Evolutionary conservation across 2,888 invertebrate genomes (phyloP).

Genomic region (Parnassius orleans): DNA sequence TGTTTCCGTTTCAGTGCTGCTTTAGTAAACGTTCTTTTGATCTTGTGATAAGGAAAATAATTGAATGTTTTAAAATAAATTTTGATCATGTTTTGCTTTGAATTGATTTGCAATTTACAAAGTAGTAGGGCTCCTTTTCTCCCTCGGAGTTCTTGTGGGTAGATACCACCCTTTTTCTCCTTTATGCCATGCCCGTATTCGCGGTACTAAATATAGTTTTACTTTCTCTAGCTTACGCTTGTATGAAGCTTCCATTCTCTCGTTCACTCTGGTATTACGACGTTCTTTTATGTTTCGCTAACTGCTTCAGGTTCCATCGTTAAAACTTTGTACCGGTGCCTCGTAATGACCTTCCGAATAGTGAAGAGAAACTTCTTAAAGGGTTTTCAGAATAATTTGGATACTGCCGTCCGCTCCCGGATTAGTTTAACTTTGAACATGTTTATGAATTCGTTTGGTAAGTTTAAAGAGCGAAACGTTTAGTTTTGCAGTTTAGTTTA

Average conservation of each 20-base stretch:
- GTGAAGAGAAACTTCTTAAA: conserved; percentile 19
- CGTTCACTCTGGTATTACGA: conserved; percentile 10
- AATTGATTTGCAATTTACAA: too few species aligned
- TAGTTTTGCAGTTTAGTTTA: background rate
- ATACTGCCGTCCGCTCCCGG: conserved; percentile 5
- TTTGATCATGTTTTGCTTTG: background rate
- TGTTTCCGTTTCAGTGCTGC: background rate
- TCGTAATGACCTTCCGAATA: conserved; percentile 22
- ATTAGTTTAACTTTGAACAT: conserved; percentile 14
- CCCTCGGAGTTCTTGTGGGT: too few species aligned
- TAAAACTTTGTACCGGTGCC: conserved; percentile 23
- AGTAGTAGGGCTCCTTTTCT: too few species aligned
- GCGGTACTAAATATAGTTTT: too few species aligned
- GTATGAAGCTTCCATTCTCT: too few species aligned
- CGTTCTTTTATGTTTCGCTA: conserved; percentile 18
- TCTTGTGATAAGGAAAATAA: background rate
- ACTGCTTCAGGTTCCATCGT: conserved; percentile 22
- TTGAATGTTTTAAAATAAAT: conserved; percentile 21
- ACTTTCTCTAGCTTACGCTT: too few species aligned
- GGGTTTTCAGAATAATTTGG: conserved; percentile 13
- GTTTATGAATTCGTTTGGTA: conserved; percentile 12
- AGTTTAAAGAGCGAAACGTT: conserved; percentile 4
- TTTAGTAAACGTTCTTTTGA: background rate
- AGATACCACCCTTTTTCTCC: too few species aligned
- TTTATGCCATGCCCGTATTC: too few species aligned